Percentiles rank a stretch among this genome's conserved stretches.
Evolutionary conservation across 2,888 invertebrate genomes (phyloP).

Genomic region (Synergus japonicus): DNA sequence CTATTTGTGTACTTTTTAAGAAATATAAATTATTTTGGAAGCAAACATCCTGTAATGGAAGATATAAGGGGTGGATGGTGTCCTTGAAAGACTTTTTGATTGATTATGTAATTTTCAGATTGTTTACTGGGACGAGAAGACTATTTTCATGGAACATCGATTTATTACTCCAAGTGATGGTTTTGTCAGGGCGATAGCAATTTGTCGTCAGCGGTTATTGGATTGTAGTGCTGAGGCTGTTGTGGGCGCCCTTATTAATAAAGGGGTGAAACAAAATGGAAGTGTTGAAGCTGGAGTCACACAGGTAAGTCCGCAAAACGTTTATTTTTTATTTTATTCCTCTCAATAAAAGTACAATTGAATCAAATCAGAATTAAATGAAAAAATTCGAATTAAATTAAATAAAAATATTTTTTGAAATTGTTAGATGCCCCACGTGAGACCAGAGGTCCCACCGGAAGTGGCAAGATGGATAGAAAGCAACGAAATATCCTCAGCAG

Average conservation of each 20-base stretch:
- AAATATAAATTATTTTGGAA: not conserved
- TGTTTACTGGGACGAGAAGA: constrained; percentile 90
- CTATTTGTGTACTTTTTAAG: too few relatives aligned
- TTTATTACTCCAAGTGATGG: constrained; percentile 86
- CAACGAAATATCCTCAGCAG: constrained; percentile 85
- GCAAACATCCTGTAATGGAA: not conserved
- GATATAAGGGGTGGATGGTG: not conserved
- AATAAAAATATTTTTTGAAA: constrained; percentile 12
- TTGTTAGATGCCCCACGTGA: constrained; percentile 71
- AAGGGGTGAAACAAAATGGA: constrained; percentile 72
- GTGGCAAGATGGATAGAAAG: constrained; percentile 85
- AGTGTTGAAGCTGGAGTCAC: constrained; percentile 70
- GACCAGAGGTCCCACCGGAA: constrained; percentile 83
- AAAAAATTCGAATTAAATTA: too few relatives aligned
- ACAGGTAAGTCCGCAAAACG: constrained; percentile 62
- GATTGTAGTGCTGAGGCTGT: constrained; percentile 78
- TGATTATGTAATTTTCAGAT: constrained; percentile 79
- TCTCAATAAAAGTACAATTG: too few relatives aligned
- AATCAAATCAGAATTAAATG: too few relatives aligned
- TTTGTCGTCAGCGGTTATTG: constrained; percentile 76
- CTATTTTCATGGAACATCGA: constrained; percentile 91
- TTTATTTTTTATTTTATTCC: not conserved
- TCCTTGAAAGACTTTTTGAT: not conserved
- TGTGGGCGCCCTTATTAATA: constrained; percentile 75
- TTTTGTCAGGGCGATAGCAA: constrained; percentile 81